Evolutionary conservation across 37 sponge, comb jelly and placozoan species (phyloP).

Genomic region (Oscarella lobularis): DNA sequence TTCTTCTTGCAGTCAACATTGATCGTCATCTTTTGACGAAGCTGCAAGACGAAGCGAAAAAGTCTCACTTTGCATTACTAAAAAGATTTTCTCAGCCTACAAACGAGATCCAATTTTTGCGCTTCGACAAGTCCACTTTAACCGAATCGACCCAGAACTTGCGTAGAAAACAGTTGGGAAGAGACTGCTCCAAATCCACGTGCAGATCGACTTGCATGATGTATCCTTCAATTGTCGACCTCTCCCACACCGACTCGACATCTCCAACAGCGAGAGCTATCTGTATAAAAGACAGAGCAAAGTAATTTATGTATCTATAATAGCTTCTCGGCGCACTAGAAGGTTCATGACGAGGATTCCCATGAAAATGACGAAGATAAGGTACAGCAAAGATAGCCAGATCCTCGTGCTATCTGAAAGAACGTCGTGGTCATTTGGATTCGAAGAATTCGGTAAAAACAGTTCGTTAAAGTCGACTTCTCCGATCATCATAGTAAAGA

Average conservation of each 20-base stretch:
- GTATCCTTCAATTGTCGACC: background rate
- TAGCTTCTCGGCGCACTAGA: too few relatives aligned
- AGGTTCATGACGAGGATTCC: background rate
- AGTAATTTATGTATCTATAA: too few relatives aligned
- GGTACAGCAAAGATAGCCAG: background rate
- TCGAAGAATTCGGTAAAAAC: background rate
- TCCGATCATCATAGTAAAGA: background rate
- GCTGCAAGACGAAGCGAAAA: too few relatives aligned
- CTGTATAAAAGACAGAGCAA: too few relatives aligned
- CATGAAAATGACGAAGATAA: background rate
- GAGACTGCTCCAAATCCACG: background rate
- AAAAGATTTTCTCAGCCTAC: too few relatives aligned
- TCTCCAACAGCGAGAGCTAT: background rate
- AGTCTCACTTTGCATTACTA: too few relatives aligned
- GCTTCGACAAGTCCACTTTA: background rate
- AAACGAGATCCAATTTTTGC: too few relatives aligned
- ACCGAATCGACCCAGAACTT: background rate
- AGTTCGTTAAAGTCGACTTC: background rate
- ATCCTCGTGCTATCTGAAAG: background rate
- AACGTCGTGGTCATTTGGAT: background rate
- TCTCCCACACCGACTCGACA: background rate
- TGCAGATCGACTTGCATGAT: background rate
- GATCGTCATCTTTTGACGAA: too few relatives aligned
- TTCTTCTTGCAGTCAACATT: too few relatives aligned
- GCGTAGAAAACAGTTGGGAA: background rate